phyloP scores from a whole-genome alignment of 2,113 vertebrate species.

The Rhinichthys klamathensis region DNA sequence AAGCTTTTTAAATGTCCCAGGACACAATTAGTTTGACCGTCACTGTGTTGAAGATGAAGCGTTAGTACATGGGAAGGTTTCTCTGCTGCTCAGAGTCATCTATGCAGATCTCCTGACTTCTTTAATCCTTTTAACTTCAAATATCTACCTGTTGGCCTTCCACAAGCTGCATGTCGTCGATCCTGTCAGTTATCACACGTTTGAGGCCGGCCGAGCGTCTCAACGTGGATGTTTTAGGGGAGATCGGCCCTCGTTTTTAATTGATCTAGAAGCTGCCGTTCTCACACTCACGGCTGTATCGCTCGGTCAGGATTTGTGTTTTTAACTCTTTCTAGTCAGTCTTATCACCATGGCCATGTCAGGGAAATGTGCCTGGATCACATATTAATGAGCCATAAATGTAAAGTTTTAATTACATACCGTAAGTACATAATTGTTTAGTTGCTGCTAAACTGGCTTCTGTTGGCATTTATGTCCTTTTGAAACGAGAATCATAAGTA shows the following conservation, averaged over 20 bases:
- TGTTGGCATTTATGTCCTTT: background rate
- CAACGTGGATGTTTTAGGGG: background rate
- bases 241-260: background rate
- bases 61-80: constrained; percentile 9
- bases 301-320: background rate
- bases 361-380: constrained; percentile 11
- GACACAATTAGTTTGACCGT: constrained; percentile 20
- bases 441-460: background rate
- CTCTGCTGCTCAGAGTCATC: constrained; percentile 36
- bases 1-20: constrained; percentile 36
- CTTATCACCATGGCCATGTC: background rate
- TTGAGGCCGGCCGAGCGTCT: background rate
- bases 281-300: background rate
- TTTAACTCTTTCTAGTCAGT: constrained; percentile 1
- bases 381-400: constrained; percentile 21
- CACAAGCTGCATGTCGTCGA: background rate
- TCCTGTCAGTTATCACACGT: background rate
- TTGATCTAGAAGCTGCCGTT: background rate
- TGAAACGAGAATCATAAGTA: background rate
- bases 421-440: background rate
- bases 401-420: background rate
- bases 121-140: constrained; percentile 2
- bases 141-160: background rate
- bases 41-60: constrained; percentile 29
- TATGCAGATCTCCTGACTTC: constrained; percentile 43